A percentile compares a stretch with the other conserved stretches of the same genome.
Conservation (phyloP, 2,113 vertebrate genomes). For the Scortum barcoo region DNA sequence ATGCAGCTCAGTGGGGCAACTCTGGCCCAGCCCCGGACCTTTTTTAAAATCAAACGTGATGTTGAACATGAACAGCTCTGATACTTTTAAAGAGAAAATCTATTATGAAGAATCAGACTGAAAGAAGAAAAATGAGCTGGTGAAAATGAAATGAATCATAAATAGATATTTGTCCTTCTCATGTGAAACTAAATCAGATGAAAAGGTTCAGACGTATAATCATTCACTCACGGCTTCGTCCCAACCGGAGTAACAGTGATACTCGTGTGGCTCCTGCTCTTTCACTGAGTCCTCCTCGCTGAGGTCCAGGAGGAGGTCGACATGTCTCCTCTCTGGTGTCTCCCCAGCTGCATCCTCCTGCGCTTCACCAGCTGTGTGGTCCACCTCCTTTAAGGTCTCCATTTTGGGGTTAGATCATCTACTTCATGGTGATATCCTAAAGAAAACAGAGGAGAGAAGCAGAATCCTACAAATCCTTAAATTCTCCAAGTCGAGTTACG, state of each 20-base stretch:
- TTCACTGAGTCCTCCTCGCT: constrained; percentile 81
- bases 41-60: constrained; percentile 38
- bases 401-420: constrained; percentile 39
- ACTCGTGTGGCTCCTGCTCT: constrained; percentile 73
- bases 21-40: constrained; percentile 88
- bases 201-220: not conserved
- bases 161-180: not conserved
- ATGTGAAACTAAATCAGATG: too few relatives aligned
- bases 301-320: constrained; percentile 83
- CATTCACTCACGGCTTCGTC: constrained; percentile 88
- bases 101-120: not conserved
- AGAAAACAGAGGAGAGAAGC: too few relatives aligned
- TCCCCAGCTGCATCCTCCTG: constrained; percentile 1
- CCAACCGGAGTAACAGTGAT: constrained; percentile 79
- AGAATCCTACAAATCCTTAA: not conserved
- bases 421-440: constrained; percentile 9
- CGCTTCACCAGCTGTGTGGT: not conserved
- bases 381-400: constrained; percentile 34
- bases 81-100: not conserved
- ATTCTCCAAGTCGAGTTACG: not conserved
- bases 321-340: constrained; percentile 69
- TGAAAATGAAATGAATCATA: not conserved
- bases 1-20: constrained; percentile 78
- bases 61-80: not conserved
- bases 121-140: not conserved